A percentile compares a stretch with the other conserved stretches of the same genome.
phyloP scores from a whole-genome alignment of 2,888 invertebrate species.

The Apodemia duryi region DNA sequence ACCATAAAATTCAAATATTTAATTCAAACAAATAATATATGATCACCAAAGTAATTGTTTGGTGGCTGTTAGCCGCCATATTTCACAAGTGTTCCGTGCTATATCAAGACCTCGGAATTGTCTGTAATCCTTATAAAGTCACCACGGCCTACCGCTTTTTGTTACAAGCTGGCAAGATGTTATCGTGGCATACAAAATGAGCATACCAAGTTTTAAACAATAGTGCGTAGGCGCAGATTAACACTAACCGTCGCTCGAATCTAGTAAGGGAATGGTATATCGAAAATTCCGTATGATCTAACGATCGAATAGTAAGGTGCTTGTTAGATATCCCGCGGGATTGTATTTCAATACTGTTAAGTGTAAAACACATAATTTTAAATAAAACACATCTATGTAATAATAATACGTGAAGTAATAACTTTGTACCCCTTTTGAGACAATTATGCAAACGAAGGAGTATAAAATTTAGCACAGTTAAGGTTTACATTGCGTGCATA shows the following conservation, averaged over 20 bases:
- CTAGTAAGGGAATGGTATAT: conserved; percentile 10
- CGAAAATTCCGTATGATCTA: conserved; percentile 14
- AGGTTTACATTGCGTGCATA: too few species aligned
- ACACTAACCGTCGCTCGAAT: conserved; percentile 18
- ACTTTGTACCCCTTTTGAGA: too few species aligned
- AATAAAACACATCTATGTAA: too few species aligned
- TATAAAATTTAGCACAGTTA: too few species aligned
- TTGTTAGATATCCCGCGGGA: conserved; percentile 17
- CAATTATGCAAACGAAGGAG: too few species aligned
- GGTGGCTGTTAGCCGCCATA: conserved; percentile 11
- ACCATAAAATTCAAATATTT: too few species aligned
- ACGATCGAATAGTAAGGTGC: conserved; percentile 11
- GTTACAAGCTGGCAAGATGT: conserved; percentile 32
- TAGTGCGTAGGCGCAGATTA: conserved; percentile 54
- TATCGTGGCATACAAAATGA: conserved; percentile 44
- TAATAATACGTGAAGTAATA: too few species aligned
- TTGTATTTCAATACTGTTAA: background rate
- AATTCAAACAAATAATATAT: background rate
- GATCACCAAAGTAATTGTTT: conserved; percentile 6
- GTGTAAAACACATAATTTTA: too few species aligned
- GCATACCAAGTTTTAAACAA: conserved; percentile 51
- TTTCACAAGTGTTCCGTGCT: conserved; percentile 11
- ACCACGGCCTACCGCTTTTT: conserved; percentile 32
- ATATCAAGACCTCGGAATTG: conserved; percentile 20
- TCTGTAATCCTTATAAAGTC: conserved; percentile 35